A percentile compares a stretch with the other conserved stretches of the same genome.
These are phyloP conservation scores for Xestia rhomboidea DNA, from an alignment of 2,888 invertebrate genomes.

Conservation along the genomic window DNA sequence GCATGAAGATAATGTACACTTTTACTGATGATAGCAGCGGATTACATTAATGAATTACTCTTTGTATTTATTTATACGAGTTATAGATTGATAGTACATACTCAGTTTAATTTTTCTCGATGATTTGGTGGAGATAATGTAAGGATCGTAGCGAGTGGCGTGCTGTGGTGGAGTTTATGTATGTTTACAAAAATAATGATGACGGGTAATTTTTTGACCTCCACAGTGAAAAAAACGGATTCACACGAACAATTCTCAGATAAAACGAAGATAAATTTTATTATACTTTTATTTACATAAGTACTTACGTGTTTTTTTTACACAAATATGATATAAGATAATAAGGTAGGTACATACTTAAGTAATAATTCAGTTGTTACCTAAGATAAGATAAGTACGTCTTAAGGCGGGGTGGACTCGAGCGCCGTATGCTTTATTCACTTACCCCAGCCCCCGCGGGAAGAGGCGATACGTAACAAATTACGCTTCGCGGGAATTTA, in stretches of 20 bases:
- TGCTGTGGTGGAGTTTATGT: neutral
- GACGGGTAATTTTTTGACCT: neutral
- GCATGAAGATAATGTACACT: constrained; percentile 1
- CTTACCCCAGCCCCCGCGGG: no score
- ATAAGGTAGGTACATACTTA: neutral
- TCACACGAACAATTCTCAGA: neutral
- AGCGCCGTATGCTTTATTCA: no score
- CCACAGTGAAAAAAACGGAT: neutral
- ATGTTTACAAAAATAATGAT: neutral
- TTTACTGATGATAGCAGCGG: neutral
- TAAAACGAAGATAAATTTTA: neutral
- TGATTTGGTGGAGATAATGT: neutral
- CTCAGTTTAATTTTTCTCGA: neutral
- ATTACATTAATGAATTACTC: neutral
- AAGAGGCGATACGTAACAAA: no score
- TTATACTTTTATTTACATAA: neutral
- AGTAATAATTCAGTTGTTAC: neutral
- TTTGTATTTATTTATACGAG: neutral
- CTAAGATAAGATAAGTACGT: constrained; percentile 13
- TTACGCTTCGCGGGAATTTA: no score
- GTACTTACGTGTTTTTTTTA: neutral
- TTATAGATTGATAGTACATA: neutral
- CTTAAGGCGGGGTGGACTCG: no score
- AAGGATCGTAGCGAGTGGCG: neutral
- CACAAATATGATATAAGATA: constrained; percentile 9